phyloP scores from a whole-genome alignment of 2,888 invertebrate species.

The Eupithecia pulchellata region DNA sequence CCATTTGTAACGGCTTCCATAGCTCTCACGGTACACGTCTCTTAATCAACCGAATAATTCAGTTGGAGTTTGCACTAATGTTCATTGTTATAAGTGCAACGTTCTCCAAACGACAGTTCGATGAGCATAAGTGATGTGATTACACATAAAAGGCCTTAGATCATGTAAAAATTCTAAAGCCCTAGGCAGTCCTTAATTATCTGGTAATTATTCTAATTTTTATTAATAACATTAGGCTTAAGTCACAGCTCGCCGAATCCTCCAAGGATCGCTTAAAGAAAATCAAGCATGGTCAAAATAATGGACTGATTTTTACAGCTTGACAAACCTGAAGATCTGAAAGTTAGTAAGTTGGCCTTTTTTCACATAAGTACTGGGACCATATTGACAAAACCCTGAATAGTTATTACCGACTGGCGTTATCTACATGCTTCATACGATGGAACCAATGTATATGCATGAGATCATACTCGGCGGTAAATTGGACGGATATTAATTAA shows the following conservation, averaged over 20 bases:
- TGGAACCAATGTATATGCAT: background rate
- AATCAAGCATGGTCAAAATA: too few species aligned
- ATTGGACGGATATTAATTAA: slow-evolving; percentile 2
- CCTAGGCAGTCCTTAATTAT: background rate
- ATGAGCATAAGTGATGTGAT: background rate
- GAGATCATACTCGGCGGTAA: background rate
- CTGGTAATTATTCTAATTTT: too few species aligned
- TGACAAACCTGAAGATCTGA: too few species aligned
- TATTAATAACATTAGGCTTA: too few species aligned
- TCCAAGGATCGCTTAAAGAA: too few species aligned
- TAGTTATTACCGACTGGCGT: background rate
- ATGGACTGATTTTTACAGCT: too few species aligned
- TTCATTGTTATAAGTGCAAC: background rate
- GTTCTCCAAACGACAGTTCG: too few species aligned
- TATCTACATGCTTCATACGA: background rate
- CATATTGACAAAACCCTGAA: too few species aligned
- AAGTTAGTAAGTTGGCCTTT: too few species aligned
- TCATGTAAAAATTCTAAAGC: background rate
- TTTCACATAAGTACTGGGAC: too few species aligned
- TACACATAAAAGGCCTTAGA: background rate
- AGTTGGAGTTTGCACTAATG: slow-evolving; percentile 4
- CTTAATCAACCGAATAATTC: slow-evolving; percentile 44
- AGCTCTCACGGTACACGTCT: slow-evolving; percentile 40
- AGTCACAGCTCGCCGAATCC: too few species aligned
- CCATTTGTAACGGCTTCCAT: slow-evolving; percentile 15